Conservation (phyloP, 2,888 invertebrate genomes). For the Ennomos fuscantarius region DNA sequence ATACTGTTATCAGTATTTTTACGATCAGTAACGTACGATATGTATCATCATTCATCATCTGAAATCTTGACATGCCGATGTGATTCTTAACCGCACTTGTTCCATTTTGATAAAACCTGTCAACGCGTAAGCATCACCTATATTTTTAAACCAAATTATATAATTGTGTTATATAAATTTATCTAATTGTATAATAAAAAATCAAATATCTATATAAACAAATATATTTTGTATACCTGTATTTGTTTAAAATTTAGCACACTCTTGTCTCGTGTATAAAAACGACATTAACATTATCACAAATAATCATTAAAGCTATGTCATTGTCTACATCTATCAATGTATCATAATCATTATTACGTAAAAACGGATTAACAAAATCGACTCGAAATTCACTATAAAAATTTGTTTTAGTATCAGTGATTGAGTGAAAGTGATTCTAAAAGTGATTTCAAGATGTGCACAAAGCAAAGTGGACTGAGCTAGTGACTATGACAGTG, state of each 20-base stretch:
- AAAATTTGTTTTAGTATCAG: slow-evolving; percentile 25
- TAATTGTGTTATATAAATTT: slow-evolving; percentile 30
- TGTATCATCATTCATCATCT: slow-evolving; percentile 79
- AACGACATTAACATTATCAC: slow-evolving; percentile 14
- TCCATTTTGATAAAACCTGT: slow-evolving; percentile 49
- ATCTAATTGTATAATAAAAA: slow-evolving; percentile 9
- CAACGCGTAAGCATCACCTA: slow-evolving; percentile 31
- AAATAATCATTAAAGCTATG: slow-evolving; percentile 25
- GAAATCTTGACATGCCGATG: slow-evolving; percentile 64
- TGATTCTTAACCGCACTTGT: slow-evolving; percentile 46
- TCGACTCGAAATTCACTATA: slow-evolving; percentile 48
- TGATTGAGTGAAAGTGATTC: slow-evolving; percentile 31
- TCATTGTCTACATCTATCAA: slow-evolving; percentile 56
- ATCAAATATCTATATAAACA: slow-evolving; percentile 8
- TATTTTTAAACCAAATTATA: slow-evolving; percentile 23
- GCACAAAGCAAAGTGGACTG: slow-evolving; percentile 56
- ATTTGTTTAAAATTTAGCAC: slow-evolving; percentile 2
- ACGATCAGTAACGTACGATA: slow-evolving; percentile 55
- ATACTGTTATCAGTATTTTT: slow-evolving; percentile 61
- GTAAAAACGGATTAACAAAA: slow-evolving; percentile 48
- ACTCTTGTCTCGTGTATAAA: slow-evolving; percentile 3
- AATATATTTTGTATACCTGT: too few species aligned
- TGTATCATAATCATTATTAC: slow-evolving; percentile 50
- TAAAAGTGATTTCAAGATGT: slow-evolving; percentile 49
- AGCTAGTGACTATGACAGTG: slow-evolving; percentile 66